Base-by-base conservation (phyloP, 2,797 vertebrate species). In the Scomberomorus guttatus region DNA sequence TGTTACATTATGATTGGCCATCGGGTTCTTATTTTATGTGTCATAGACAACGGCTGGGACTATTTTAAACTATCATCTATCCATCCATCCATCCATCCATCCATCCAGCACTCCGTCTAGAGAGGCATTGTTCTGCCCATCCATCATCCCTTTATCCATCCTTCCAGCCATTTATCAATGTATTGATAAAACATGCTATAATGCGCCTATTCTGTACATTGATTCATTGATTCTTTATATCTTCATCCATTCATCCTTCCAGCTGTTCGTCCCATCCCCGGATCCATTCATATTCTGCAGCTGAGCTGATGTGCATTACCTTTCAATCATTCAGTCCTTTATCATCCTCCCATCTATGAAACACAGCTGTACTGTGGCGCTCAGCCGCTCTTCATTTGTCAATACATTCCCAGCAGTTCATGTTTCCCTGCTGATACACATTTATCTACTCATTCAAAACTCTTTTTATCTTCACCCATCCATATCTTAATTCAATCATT, bases 21-120 rank as follows among this genome's bases (percentile, higher is more conserved):
- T 91, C 72, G 1, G 87, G 86, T 92, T 92, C 75, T 77, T 57
- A 81, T 92, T 92, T 88, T 37, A 77, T 86, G 88, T 79, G 59
- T 65, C 72, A 77, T 24, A 65, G 86, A 83, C 70, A 81, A 79
- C 88, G 90, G 84, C 87, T 89, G 89, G 54, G 62, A 37, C 48
- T 29, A 62, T 72, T 82, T 73, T 60, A 77, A 76, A 42, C 74
- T 14, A 58, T 65, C 66, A 72, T 78, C 77, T 67, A 79, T 69
- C 48, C 52, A 56, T 83, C 50, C 22, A 39, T 39, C 13, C 79
- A 78, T 64, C 67, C 52, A 60, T 78, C 63, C 48, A 68, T 75
- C 74, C 68, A 60, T 58, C 42, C 42, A 27, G 14, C 52, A 17
- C 66, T 81, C 51, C 55, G 70, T 37, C 63, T 5, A 39, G 37